Base-by-base conservation (phyloP, 2,797 vertebrate genomes). In the Premnoplex brunnescens region DNA sequence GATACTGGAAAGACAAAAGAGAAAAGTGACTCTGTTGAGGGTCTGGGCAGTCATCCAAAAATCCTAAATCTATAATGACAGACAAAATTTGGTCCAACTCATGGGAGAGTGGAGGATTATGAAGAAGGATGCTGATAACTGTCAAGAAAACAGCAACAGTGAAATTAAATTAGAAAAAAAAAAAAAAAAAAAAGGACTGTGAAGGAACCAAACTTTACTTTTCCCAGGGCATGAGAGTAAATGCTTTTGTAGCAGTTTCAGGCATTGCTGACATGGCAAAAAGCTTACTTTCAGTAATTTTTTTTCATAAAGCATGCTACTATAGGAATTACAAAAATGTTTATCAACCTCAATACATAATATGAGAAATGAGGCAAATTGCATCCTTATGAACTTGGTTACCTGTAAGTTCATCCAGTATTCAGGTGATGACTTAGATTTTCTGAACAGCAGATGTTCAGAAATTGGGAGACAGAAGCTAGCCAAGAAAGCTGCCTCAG, bases 381-480 rank as follows among this genome's bases (percentile, higher is more conserved):
- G 15, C 16, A 12, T 54, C 62, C 49, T 84, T 85, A 58, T 46
- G 39, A 88, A 73, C 43, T 85, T 73, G 46, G 24, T 54, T 91
- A 78, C 60, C 56, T 88, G 49, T 41, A 66, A 77, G 27, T 79
- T 86, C 54, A 62, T 69, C 73, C 28, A 67, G 59, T 69, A 91
- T 48, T 49, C 73, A 89, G 63, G 73, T 82, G 76, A 78, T 93
- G 83, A 88, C 69, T 95, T 85, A n/a, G 36, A 60, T 84, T 79
- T 94, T 93, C 74, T 67, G 34, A 88, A 69, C 9, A 94, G 55
- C 94, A 96, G 88, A 94, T 96, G 92, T 86, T 96, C 73, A 63
- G 74, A 92, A 81, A 75, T 8, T 73, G 73, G 36, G 37, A 93
- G 76, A 41, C 49, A 94, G 85, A 94, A 93, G 78, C 58, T 60